Conservation (phyloP, 2,797 vertebrate genomes). For the Varecia variegata region DNA sequence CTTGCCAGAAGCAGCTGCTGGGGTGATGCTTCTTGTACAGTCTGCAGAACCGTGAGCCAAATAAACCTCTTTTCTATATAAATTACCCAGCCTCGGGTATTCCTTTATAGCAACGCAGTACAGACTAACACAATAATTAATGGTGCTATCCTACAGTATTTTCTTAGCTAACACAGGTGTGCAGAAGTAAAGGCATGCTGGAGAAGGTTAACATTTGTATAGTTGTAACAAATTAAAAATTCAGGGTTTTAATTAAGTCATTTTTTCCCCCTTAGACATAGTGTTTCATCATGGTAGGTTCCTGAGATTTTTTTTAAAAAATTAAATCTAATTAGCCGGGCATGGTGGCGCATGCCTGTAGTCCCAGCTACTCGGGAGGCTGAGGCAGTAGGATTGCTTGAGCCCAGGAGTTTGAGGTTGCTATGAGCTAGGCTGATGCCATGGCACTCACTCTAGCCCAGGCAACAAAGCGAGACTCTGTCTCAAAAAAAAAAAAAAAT, state of each 20-base stretch:
- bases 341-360: no score
- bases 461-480: no score
- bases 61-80: not conserved
- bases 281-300: conserved; percentile 41
- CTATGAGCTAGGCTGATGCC: no score
- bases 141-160: not conserved
- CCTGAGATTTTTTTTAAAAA: not conserved
- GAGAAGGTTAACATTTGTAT: conserved; percentile 4
- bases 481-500: no score
- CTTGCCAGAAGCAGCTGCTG: not conserved
- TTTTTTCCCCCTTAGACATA: not conserved
- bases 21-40: not conserved
- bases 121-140: not conserved
- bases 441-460: no score
- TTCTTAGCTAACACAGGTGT: not conserved
- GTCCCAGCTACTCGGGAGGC: no score
- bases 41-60: not conserved
- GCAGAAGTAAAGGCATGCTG: not conserved
- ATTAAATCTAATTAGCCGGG: not conserved
- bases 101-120: not conserved
- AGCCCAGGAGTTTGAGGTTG: no score
- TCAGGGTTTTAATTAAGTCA: conserved; percentile 46
- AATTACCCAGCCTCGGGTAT: not conserved
- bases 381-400: no score
- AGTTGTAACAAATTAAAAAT: conserved; percentile 14